Base-by-base conservation (phyloP, 2,888 invertebrate genomes). In the Nowickia ferox region DNA sequence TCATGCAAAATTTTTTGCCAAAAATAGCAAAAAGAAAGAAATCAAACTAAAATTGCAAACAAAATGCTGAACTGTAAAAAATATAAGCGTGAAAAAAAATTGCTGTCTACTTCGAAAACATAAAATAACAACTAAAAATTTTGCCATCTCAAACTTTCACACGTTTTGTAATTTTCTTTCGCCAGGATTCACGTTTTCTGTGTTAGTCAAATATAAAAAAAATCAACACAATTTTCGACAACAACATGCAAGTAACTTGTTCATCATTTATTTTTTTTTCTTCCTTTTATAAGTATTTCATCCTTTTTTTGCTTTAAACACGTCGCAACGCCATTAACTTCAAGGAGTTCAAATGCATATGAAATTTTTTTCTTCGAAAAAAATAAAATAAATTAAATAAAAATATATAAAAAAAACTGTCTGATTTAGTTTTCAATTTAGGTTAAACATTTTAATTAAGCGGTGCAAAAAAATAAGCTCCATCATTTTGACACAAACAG, bases 1-100 rank as follows among this genome's bases (percentile, higher is more conserved):
- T 90, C 88, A 81, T 87, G 83, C 85, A 76, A 88, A 88, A 88
- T 72, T 84, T 84, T 82, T 74, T 46, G 63, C 75, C 77, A 86
- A 84, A 74, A 87, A 74, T 38, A 48, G 68, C n/a, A 77, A 77
- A 85, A 81, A 42, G 66, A 77, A 38, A 69, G 76, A 42, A 75
- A 53, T 63, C 40, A 61, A 61, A 79, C 69, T 63, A 55, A 79
- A 78, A 63, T 71, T 79, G 65, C 63, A 79, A 63, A 79, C 55
- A 71, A 71, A 61, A 42, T 46, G n/a, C 11, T 46, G 9, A 44
- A 57, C 15, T 9, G 40, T 2, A 61, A 42, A 89, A 89, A 53
- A 40, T 30, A 30, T 30, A 30, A 0, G n/a, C 9, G 9, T 42
- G 87, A 86, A 87, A 87, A n/a, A 68, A 74, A 71, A 86, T 46